Conservation (phyloP, 2,113 vertebrate species). For the Polypterus senegalus region DNA sequence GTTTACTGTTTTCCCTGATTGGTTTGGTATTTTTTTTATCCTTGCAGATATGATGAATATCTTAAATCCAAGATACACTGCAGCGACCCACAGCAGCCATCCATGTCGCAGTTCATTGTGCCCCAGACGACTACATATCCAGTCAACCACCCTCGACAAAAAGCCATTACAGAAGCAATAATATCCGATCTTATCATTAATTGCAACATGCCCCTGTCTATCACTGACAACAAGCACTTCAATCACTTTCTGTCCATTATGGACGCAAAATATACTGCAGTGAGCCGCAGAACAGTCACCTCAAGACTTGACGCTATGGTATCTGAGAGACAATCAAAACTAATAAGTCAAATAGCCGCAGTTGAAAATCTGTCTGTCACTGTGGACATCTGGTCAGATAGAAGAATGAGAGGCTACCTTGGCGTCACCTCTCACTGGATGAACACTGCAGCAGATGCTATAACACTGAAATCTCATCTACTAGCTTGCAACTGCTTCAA, state of each 20-base stretch:
- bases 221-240: conserved; percentile 14
- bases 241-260: conserved; percentile 13
- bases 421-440: conserved; percentile 18
- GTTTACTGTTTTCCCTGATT: too few species aligned
- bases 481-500: conserved; percentile 11
- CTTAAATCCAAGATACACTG: conserved; percentile 12
- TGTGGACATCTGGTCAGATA: conserved; percentile 19
- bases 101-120: conserved; percentile 14
- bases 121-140: not conserved
- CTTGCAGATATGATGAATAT: conserved; percentile 19
- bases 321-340: conserved; percentile 10
- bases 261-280: conserved; percentile 14
- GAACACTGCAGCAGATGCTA: conserved; percentile 5
- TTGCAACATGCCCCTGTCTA: conserved; percentile 18
- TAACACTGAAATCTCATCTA: conserved; percentile 10
- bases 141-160: conserved; percentile 13
- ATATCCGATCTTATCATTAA: conserved; percentile 17
- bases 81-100: conserved; percentile 13
- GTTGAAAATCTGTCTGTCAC: conserved; percentile 17
- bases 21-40: conserved; percentile 13
- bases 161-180: conserved; percentile 17
- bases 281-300: conserved; percentile 13
- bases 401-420: conserved; percentile 18
- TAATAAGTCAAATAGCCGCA: conserved; percentile 11
- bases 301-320: conserved; percentile 11